Percentiles rank a stretch among this genome's conserved stretches.
Evolutionary conservation across 2,113 vertebrate species (phyloP).

Genomic region (Lophotis ruficrista): DNA sequence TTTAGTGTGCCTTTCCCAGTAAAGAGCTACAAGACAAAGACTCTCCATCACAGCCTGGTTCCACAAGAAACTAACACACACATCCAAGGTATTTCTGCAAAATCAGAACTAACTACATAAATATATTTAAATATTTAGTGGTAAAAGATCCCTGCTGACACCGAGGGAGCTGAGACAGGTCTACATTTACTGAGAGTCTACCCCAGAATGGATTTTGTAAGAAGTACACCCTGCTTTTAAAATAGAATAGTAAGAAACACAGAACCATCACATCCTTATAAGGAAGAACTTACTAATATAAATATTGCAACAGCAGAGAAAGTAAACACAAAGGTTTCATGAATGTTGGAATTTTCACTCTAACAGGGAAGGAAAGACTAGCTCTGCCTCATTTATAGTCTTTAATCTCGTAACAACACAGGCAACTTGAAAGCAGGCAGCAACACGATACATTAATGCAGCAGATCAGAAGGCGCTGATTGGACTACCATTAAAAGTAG

Average conservation of each 20-base stretch:
- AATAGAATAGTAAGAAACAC: not conserved
- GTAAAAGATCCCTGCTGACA: not conserved
- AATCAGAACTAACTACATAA: not conserved
- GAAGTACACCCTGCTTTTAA: not conserved
- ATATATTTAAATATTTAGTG: not conserved
- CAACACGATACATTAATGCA: not conserved
- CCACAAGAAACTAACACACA: not conserved
- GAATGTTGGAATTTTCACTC: not conserved
- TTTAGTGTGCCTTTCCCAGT: not conserved
- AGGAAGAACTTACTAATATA: not conserved
- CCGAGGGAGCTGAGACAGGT: not conserved
- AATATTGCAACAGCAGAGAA: not conserved
- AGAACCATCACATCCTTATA: not conserved
- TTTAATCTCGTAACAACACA: not conserved
- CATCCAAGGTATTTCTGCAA: not conserved
- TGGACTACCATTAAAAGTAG: not conserved
- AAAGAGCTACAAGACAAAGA: not conserved
- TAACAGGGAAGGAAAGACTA: not conserved
- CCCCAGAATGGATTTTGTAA: not conserved
- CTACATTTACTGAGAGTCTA: not conserved
- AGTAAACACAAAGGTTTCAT: not conserved
- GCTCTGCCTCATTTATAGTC: not conserved
- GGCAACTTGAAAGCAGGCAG: not conserved
- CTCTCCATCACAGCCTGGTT: not conserved
- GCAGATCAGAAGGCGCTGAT: not conserved